Base-by-base conservation (phyloP, 1,140 invertebrate genomes). In the Achatina immaculata region DNA sequence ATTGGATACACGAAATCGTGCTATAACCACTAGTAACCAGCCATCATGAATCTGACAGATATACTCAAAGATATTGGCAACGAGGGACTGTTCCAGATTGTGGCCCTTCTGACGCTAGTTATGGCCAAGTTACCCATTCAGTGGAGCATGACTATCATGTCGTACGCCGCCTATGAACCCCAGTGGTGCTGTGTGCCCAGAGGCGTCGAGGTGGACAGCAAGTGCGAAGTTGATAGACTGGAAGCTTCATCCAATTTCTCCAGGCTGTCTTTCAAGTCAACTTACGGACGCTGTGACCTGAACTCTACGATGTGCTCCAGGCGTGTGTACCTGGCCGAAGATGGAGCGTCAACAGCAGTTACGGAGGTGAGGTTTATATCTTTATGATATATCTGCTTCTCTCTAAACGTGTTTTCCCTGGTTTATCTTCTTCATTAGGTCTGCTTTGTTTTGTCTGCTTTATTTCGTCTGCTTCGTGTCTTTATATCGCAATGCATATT, bases 111-210 rank as follows among this genome's bases (percentile, higher is more conserved):
- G 31, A 31, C 38, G 11, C 73, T 75, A 34, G 45, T 48, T 2
- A 58, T 75, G 55, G 45, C 73, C 3, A 75, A 75, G 45, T 28
- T 75, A 48, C 73, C 73, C 1, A 75, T 75, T 11, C 73, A 75
- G 40, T 75, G 73, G 73, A 55, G 45, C 19, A 75, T 75, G 73
- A 75, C 73, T 2, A 34, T 58, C 7, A 75, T 75, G 73, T 75
- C 73, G 2, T 75, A 36, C 31, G 73, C 73, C 7, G 6, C 73
- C 1, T 55, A 75, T 36, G 43, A 6, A 6, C 73, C 73, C 21
- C 6, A 51, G 73, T 75, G 73, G 73, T 75, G 73, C 28, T 75
- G 73, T 43, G 73, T 72, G 40, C 69, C 73, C 16, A 6, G 36
- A n/a, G 48, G 58, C 16, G 55, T 58, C 6, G 9, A 19, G 9